A percentile compares a stretch with the other conserved stretches of the same genome.
Conservation (phyloP, 2,113 vertebrate genomes). For the Dasypus novemcinctus region DNA sequence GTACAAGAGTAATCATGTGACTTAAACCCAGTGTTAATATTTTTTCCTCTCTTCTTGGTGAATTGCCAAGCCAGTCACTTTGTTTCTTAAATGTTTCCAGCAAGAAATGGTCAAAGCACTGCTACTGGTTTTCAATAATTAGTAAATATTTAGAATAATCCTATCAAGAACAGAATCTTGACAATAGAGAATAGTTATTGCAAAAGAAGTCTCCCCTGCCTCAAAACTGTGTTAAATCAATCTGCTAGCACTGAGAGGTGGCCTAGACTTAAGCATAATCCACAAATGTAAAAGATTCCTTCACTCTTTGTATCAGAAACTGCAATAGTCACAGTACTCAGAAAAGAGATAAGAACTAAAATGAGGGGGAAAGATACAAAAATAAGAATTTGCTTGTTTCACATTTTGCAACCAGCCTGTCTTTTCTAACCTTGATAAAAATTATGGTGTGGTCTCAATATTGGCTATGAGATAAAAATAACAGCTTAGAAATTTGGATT, state of each 20-base stretch:
- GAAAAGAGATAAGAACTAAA: slow-evolving; percentile 15
- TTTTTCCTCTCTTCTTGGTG: background rate
- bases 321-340: background rate
- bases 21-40: background rate
- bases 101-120: background rate
- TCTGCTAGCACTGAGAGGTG: background rate
- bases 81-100: background rate
- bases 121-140: background rate
- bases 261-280: background rate
- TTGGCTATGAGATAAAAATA: background rate
- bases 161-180: background rate
- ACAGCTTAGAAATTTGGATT: background rate
- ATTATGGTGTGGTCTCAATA: background rate
- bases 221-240: background rate
- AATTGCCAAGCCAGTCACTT: background rate
- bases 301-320: background rate
- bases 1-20: background rate
- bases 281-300: background rate
- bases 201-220: background rate
- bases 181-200: background rate
- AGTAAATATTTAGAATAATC: background rate
- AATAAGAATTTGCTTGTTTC: background rate
- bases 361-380: background rate
- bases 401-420: background rate
- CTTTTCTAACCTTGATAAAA: background rate